Base-by-base conservation (phyloP, 2,888 invertebrate genomes). In the Platerodrilus igneus region DNA sequence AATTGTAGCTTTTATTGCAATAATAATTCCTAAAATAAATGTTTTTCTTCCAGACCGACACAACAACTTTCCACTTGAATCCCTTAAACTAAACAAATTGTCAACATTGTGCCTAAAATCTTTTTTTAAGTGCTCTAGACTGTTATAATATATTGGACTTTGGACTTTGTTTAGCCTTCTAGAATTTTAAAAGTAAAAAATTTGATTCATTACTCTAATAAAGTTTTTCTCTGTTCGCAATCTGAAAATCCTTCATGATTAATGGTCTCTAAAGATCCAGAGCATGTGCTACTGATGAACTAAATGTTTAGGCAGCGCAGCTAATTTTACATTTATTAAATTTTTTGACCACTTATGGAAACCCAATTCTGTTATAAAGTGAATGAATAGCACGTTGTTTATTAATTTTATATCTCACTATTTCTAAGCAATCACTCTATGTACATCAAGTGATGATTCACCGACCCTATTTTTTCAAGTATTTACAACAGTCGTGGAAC, bases 141-240 rank as follows among this genome's bases (percentile, higher is more conserved):
- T 17, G 3, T 18, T 2, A 2, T 6, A 5, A 20, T 11, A 30
- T 7, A 19, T 10, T 2, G 11, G 20, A 5, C 13, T 30, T 11
- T 30, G 19, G 8, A 8, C 7, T 3, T 13, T 20, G 8, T 30
- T 30, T 3, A 2, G 30, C 10, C 14, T 30, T 20, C 30, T 4
- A 4, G 13, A 13, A 13, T 30, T 30, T 11, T 20, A 20, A 9
- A 30, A 30, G 14, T 20, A 11, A 20, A 30, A 30, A 19, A 30
- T 19, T 30, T n/a, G 2, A 20, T 30, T 20, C 2, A 30, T 30
- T 19, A 13, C 19, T 20, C 30, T 7, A 20, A 30, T 30, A 11
- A 30, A 30, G 2, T 30, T 11, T 11, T 11, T 3, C 13, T 30
- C 13, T 10, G 20, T 20, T 30, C 20, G 8, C 20, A 30, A 20